Base-by-base conservation (phyloP, 2,888 invertebrate genomes). In the Pterostichus niger region DNA sequence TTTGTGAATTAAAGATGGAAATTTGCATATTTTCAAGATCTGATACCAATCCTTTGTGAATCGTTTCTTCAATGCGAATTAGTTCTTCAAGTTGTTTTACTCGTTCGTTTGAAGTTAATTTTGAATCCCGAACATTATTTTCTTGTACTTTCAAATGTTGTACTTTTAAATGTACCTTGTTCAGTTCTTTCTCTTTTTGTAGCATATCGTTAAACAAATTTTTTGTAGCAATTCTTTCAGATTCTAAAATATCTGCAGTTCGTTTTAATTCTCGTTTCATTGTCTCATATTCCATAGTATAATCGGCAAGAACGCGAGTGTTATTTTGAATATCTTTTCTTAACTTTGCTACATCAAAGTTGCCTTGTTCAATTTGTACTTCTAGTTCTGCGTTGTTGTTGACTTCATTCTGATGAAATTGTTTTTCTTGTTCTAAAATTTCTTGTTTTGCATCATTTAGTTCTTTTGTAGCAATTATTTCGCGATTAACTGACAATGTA, bases 51-150 rank as follows among this genome's bases (percentile, higher is more conserved):
- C 90, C 89, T 56, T 87, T 90, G n/a, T 91, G 90, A 85, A 90
- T 91, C 13, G 90, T 90, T 86, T 93, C 91, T 86, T 93, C 93
- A 59, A 90, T 91, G 89, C 92, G 92, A 15, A 94, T 89, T 88
- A 94, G 92, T 33, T 92, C 91, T 86, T 94, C 92, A 6, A 94
- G 88, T 86, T 93, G 91, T 78, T 91, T 92, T 0, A 92, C 91
- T 44, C 93, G 90, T 86, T 93, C 93, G 54, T 91, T 92, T 0
- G 93, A 90, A 24, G 92, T 91, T 86, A 92, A 90, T 4, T 91
- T 90, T 86, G 92, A 91, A 84, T 91, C 90, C 52, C 89, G 88
- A 0, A 93, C 90, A 1, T 92, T 92, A 5, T 89, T 86, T 40
- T 92, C 84, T 86, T 92, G 93, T 5, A 87, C 87, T 86, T 91